phyloP scores from a whole-genome alignment of 2,113 vertebrate genomes.

The Xiphophorus hellerii region DNA sequence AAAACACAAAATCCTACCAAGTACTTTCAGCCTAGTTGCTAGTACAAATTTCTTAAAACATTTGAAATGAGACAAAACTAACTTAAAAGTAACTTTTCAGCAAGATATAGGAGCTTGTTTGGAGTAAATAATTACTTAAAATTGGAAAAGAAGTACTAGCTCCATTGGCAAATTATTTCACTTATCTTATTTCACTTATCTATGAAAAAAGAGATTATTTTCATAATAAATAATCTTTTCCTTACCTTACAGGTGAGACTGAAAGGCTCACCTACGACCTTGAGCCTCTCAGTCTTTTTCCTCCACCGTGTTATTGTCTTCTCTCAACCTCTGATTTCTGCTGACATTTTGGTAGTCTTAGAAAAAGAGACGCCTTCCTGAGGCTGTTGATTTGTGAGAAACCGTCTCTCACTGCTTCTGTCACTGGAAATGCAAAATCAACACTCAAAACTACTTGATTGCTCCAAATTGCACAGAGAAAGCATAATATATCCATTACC shows the following conservation, averaged over 20 bases:
- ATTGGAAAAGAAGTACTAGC: too few species aligned
- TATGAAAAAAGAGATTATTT: too few species aligned
- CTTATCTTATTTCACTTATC: too few species aligned
- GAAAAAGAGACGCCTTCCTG: not conserved
- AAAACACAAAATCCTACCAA: too few species aligned
- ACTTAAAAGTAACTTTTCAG: too few species aligned
- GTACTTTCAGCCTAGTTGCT: too few species aligned
- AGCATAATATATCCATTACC: not conserved
- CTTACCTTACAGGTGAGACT: not conserved
- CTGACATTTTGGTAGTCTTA: slow-evolving; percentile 2
- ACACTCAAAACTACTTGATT: not conserved
- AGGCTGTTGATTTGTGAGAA: not conserved
- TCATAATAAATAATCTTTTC: not conserved
- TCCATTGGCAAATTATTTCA: too few species aligned
- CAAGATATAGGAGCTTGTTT: too few species aligned
- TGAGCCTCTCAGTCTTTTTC: not conserved
- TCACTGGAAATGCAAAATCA: not conserved
- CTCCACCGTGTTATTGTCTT: not conserved
- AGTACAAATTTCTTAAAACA: too few species aligned
- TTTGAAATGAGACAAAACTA: too few species aligned
- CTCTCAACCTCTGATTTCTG: not conserved
- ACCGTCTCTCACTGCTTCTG: not conserved
- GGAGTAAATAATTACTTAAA: too few species aligned
- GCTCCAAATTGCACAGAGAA: not conserved
- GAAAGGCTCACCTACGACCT: not conserved